Conservation (phyloP, 2,888 invertebrate species). For the Tipula lateralis region DNA sequence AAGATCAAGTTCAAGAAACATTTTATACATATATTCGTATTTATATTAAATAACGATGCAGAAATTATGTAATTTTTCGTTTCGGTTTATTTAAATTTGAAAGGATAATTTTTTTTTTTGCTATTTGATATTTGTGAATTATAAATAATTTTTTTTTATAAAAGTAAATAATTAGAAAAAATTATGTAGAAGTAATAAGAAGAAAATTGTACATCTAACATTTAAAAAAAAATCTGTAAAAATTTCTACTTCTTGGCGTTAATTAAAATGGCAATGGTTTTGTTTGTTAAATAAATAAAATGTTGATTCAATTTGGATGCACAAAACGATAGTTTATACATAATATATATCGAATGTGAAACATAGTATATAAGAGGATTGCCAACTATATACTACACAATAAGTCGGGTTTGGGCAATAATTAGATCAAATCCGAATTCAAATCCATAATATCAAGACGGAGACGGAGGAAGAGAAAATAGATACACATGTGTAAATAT, state of each 20-base stretch:
- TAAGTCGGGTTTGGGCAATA: too few relatives aligned
- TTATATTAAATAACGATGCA: neutral
- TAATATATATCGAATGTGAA: too few relatives aligned
- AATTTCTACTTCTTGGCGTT: neutral
- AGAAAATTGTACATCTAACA: slow-evolving; percentile 11
- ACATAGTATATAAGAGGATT: too few relatives aligned
- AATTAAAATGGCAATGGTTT: slow-evolving; percentile 24
- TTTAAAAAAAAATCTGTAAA: neutral
- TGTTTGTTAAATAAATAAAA: neutral
- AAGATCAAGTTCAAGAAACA: neutral
- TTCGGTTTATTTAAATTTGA: slow-evolving; percentile 24
- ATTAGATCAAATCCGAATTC: too few relatives aligned
- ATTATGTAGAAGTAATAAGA: neutral
- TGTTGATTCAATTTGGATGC: neutral
- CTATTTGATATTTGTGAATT: neutral
- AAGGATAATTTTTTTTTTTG: neutral
- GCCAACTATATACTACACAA: too few relatives aligned
- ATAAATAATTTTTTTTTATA: neutral
- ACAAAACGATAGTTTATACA: neutral
- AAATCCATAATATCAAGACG: too few relatives aligned
- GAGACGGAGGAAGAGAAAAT: too few relatives aligned
- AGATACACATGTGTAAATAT: too few relatives aligned
- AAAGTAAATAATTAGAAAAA: neutral
- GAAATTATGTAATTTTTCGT: neutral
- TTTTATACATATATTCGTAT: too few relatives aligned